Base-by-base conservation (phyloP, 1,140 invertebrate genomes). In the Orussus abietinus region DNA sequence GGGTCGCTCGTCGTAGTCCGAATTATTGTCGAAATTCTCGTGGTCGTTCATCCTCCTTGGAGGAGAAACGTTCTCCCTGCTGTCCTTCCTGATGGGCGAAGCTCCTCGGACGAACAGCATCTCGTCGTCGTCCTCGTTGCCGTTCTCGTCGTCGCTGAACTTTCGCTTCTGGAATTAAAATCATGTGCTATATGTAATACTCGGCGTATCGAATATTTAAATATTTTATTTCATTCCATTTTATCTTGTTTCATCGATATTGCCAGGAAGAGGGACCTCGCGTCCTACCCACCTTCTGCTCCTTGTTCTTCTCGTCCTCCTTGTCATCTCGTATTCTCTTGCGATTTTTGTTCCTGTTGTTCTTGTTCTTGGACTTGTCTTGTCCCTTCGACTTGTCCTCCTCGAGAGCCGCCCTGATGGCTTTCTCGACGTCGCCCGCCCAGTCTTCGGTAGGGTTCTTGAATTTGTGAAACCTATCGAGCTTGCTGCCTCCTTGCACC, bases 21-120 rank as follows among this genome's bases (percentile, higher is more conserved):
- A 68, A 22, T 58, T 54, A 42, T 53, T 65, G 7, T 67, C 62
- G 34, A 57, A 55, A 53, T 55, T 72, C 36, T 77, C 69, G 28
- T 63, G 64, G 22, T 73, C 69, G 14, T 53, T 59, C 9, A 47
- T 53, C 17, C 56, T 55, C 22, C 59, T 59, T 3, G 60, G 52
- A 13, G 33, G 26, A n/a, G 65, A 55, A 40, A 22, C 61, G 18
- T 61, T 65, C 34, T 69, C 66, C 21, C 60, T 61, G 1, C 53
- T 43, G 11, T 60, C 61, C 46, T 66, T 70, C 11, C 60, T 64
- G 4, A 66, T 45, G 6, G 76, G 75, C n/a, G 75, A 77, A 20
- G 83, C 85, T 33, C 86, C 86, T 26, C 86, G 75, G 4, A 88
- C 77, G 62, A 84, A 87, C 55, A 89, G 69, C 80, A 86, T 83